phyloP scores from a whole-genome alignment of 2,888 invertebrate species.

The Urechis unicinctus region DNA sequence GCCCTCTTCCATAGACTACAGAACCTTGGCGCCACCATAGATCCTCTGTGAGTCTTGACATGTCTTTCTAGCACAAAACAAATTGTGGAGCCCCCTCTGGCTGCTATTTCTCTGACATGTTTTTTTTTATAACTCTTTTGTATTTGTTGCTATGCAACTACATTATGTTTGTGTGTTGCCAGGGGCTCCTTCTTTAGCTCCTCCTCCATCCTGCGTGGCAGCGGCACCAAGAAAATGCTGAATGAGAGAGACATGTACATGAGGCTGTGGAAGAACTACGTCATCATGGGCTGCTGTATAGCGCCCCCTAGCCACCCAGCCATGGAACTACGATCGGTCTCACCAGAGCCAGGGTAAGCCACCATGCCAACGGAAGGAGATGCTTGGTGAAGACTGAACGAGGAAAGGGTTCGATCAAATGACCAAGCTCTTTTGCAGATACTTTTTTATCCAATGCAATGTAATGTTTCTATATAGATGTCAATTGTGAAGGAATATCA shows the following conservation, averaged over 20 bases:
- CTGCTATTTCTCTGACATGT: too few relatives aligned
- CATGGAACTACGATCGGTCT: constrained; percentile 14
- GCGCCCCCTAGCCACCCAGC: constrained; percentile 72
- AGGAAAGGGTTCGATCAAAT: too few relatives aligned
- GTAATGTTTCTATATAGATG: too few relatives aligned
- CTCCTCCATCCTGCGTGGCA: constrained; percentile 53
- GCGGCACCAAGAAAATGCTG: constrained; percentile 63
- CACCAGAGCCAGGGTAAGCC: constrained; percentile 16
- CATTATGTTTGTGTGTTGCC: too few relatives aligned
- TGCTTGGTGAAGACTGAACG: too few relatives aligned
- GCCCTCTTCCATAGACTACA: constrained; percentile 79
- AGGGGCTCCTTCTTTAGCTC: not conserved
- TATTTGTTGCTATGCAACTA: not conserved
- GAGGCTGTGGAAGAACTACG: constrained; percentile 96
- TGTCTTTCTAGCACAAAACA: too few relatives aligned
- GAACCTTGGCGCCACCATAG: constrained; percentile 79
- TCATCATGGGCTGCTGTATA: constrained; percentile 91
- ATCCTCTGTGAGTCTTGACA: constrained; percentile 63
- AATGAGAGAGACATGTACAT: constrained; percentile 91
- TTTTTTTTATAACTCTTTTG: not conserved
- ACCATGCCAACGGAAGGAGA: too few relatives aligned
- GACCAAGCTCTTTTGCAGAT: too few relatives aligned
- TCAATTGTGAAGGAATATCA: too few relatives aligned
- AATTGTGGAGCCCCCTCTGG: too few relatives aligned
- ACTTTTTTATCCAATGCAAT: too few relatives aligned